A percentile compares a stretch with the other conserved stretches of the same genome.
phyloP scores from a whole-genome alignment of 2,888 invertebrate species.

The Hedychridium roseum region DNA sequence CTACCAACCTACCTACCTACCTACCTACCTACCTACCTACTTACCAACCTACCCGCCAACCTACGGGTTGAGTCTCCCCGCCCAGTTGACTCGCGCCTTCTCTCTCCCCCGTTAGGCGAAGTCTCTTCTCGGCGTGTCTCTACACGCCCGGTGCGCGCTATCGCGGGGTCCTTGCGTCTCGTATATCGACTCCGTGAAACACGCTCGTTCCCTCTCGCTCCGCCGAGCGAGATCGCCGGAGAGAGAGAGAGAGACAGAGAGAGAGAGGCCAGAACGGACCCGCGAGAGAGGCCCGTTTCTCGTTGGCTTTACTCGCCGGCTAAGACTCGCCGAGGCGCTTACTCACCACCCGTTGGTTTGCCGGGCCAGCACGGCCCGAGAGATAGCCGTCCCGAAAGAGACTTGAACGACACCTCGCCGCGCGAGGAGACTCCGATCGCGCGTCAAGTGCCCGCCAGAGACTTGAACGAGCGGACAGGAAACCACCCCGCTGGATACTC shows the following conservation, averaged over 20 bases:
- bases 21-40: conserved; percentile 40
- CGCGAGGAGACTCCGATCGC: too few species aligned
- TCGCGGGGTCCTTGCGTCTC: conserved; percentile 28
- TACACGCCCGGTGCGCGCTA: conserved; percentile 3
- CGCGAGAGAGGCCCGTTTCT: conserved; percentile 44
- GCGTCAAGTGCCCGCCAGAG: too few species aligned
- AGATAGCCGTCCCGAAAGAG: too few species aligned
- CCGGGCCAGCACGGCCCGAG: conserved; percentile 24
- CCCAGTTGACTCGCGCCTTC: conserved; percentile 36
- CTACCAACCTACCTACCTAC: conserved; percentile 55
- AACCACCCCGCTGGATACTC: too few species aligned
- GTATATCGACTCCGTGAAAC: conserved; percentile 37
- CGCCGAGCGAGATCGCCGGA: too few species aligned
- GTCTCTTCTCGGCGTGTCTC: conserved; percentile 1
- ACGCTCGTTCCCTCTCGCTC: conserved; percentile 5
- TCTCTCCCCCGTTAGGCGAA: conserved; percentile 3
- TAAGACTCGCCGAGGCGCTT: conserved; percentile 36
- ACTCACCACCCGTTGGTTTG: conserved; percentile 40
- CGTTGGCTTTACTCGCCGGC: too few species aligned
- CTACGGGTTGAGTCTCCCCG: conserved; percentile 54
- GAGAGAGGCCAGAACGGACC: conserved; percentile 21
- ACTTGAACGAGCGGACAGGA: too few species aligned
- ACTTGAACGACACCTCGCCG: too few species aligned
- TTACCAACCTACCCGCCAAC: conserved; percentile 51
- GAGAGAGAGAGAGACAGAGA: too few species aligned